Evolutionary conservation across 2,113 vertebrate genomes (phyloP).

Genomic region (Brienomyrus longianalis): DNA sequence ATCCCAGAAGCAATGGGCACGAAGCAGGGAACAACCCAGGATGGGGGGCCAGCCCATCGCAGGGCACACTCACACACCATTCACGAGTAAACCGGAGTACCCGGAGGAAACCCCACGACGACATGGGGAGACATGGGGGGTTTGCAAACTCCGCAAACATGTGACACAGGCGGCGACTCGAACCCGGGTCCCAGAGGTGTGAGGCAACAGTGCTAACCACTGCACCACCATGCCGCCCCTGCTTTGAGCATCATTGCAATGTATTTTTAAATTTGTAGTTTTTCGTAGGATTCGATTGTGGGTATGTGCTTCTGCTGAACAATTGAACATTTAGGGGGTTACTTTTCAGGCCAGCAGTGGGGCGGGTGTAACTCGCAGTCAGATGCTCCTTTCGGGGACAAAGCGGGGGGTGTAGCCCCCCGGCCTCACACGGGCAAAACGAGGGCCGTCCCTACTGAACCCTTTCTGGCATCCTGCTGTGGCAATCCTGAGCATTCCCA

Average conservation of each 20-base stretch:
- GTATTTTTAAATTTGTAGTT: background rate
- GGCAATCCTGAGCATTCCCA: background rate
- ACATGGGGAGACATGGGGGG: too few relatives aligned
- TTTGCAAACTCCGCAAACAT: too few relatives aligned
- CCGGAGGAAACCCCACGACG: too few relatives aligned
- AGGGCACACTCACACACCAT: too few relatives aligned
- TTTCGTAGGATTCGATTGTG: background rate
- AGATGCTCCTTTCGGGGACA: background rate
- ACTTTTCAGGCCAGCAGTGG: background rate
- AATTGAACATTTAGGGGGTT: background rate
- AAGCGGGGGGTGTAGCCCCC: background rate
- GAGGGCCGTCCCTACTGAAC: background rate
- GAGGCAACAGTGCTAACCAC: too few relatives aligned
- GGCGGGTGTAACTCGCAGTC: background rate
- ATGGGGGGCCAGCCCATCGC: too few relatives aligned
- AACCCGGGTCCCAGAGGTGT: too few relatives aligned
- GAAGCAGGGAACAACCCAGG: too few relatives aligned
- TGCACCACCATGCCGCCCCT: too few relatives aligned
- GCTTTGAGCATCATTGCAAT: background rate
- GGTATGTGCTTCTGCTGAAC: background rate
- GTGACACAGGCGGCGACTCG: too few relatives aligned
- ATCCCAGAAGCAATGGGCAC: too few relatives aligned
- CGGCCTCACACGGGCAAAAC: background rate
- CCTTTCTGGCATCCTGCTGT: background rate
- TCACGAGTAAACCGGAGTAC: too few relatives aligned